phyloP scores from a whole-genome alignment of 2,113 vertebrate genomes.

The Ctenomys sociabilis region DNA sequence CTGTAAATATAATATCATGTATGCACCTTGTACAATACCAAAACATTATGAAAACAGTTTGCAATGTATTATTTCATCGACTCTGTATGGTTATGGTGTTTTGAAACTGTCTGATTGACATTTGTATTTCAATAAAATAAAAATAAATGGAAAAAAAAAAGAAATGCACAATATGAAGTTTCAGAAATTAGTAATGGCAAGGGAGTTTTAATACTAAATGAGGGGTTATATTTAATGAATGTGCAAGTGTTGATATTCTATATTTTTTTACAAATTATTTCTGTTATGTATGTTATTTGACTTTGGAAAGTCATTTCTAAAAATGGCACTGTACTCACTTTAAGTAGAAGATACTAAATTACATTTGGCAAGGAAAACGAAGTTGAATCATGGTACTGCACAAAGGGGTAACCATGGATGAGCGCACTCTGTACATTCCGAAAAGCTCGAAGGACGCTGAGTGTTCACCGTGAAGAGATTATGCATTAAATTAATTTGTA shows the following conservation, averaged over 20 bases:
- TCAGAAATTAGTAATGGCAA: background rate
- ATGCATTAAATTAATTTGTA: background rate
- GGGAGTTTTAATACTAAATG: background rate
- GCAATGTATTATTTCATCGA: too few species aligned
- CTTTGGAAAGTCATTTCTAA: slow-evolving; percentile 50
- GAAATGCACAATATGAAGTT: background rate
- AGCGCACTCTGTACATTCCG: too few species aligned
- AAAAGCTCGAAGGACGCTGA: background rate
- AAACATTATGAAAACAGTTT: too few species aligned
- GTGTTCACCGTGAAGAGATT: background rate
- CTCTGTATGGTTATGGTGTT: too few species aligned
- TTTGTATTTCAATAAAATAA: too few species aligned
- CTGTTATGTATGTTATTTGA: background rate
- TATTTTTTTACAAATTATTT: slow-evolving; percentile 31
- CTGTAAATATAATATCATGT: too few species aligned
- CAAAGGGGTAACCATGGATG: background rate
- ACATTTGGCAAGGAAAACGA: background rate
- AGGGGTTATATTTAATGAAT: background rate
- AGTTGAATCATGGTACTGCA: background rate
- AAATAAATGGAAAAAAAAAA: background rate
- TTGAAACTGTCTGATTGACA: too few species aligned
- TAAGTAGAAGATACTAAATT: background rate
- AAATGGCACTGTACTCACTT: background rate
- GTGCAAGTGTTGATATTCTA: background rate
- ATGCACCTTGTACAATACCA: too few species aligned